Base-by-base conservation (phyloP, 2,888 invertebrate genomes). In the Hartigia nigra region DNA sequence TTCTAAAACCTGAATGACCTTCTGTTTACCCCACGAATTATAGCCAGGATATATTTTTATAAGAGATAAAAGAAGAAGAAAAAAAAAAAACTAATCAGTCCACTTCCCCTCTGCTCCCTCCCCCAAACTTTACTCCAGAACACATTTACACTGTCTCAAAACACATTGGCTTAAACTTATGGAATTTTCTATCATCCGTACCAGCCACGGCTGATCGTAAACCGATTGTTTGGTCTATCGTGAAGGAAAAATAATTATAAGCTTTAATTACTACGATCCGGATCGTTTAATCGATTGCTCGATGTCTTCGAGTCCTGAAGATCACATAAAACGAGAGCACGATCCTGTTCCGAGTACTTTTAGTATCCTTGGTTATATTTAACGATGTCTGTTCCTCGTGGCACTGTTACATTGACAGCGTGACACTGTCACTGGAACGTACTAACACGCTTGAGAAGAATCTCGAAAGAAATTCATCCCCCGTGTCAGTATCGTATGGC, bases 21-120 rank as follows among this genome's bases (percentile, higher is more conserved):
- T 72, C 76, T 79, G 78, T 79, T 79, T 79, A 69, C 78, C 76
- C 76, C 76, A 74, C 32, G 76, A 76, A 70, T 79, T 79, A 79
- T 79, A 74, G 74, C 78, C 78, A 76, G 75, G 74, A 79, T 76
- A 55, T 55, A 55, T 55, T 55, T 55, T 55, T 55, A 55, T 55
- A 23, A 55, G 23, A 55, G 55, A 55, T 55, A 55, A 55, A 55
- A 55, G 55, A 9, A 35, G 4, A 34, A 34, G 14, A 23, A 23
- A 0, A 39, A 39, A 39, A 37, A 39, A 55, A 55, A 55, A 23
- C 23, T 55, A 23, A 55, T 55, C 55, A 55, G 55, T 5, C 55
- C 14, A 12, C 14, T 5, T 12, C 5, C 23, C 39, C 9, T 5
- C n/a, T 23, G 34, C 34, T 5, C 3, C 9, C 23, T 11, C 36